A percentile compares a stretch with the other conserved stretches of the same genome.
Conservation (phyloP, 2,113 vertebrate genomes). For the Cyanistes caeruleus region DNA sequence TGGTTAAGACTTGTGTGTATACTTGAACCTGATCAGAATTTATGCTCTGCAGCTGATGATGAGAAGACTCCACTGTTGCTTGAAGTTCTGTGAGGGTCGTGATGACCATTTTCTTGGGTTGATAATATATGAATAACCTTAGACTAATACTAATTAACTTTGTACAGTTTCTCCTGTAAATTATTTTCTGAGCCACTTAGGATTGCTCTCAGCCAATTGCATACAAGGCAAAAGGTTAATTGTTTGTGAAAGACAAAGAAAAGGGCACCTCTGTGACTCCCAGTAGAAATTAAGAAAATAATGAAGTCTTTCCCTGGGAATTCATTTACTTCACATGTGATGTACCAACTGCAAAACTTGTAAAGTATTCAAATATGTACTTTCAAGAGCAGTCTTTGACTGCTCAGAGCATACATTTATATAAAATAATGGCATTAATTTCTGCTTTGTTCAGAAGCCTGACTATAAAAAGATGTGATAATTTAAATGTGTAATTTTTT, state of each 20-base stretch:
- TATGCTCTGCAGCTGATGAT: not conserved
- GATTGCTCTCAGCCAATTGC: slow-evolving; percentile 63
- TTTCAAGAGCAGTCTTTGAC: not conserved
- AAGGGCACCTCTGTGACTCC: slow-evolving; percentile 54
- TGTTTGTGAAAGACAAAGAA: slow-evolving; percentile 74
- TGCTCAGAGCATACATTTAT: not conserved
- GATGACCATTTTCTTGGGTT: slow-evolving; percentile 15
- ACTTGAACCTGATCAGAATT: not conserved
- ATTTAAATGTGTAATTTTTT: not conserved
- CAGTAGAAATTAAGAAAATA: slow-evolving; percentile 64
- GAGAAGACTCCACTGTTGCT: not conserved
- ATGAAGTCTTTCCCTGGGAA: slow-evolving; percentile 54
- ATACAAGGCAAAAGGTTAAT: slow-evolving; percentile 72
- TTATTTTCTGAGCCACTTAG: slow-evolving; percentile 66
- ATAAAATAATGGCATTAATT: not conserved
- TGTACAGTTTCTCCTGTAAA: slow-evolving; percentile 60
- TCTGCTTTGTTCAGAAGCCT: not conserved
- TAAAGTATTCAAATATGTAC: not conserved
- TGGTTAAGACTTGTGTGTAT: not conserved
- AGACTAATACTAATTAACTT: slow-evolving; percentile 71
- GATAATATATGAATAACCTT: slow-evolving; percentile 60
- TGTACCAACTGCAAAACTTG: not conserved
- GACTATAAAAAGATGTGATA: not conserved
- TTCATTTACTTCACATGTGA: not conserved
- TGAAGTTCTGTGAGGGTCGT: not conserved